Percentiles rank a stretch among this genome's conserved stretches.
Evolutionary conservation across 2,888 invertebrate genomes (phyloP).

Genomic region (Oxyteleia sp.): DNA sequence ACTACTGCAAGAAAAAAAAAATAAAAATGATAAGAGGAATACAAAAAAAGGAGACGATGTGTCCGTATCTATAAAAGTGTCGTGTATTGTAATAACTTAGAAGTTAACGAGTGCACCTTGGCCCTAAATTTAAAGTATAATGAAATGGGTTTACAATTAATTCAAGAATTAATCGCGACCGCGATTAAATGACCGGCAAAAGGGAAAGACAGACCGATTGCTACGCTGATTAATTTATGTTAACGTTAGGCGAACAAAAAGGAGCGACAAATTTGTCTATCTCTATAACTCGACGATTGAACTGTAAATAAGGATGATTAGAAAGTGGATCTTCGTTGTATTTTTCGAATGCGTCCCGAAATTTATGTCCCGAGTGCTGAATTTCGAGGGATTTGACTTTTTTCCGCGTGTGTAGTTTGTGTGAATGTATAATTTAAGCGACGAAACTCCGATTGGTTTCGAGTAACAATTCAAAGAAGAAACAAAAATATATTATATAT

Average conservation of each 20-base stretch:
- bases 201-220: neutral
- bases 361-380: conserved; percentile 53
- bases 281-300: conserved; percentile 43
- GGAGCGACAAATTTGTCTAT: conserved; percentile 21
- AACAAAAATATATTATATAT: conserved; percentile 49
- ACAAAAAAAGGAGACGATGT: conserved; percentile 39
- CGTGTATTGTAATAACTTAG: conserved; percentile 64
- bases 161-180: conserved; percentile 2
- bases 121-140: conserved; percentile 63
- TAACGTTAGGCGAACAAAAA: conserved; percentile 28
- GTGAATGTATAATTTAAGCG: conserved; percentile 64
- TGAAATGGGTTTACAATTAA: conserved; percentile 23
- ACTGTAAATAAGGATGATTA: conserved; percentile 47
- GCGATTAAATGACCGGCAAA: conserved; percentile 6
- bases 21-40: conserved; percentile 52
- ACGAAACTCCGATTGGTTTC: conserved; percentile 64
- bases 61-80: conserved; percentile 52
- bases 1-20: conserved; percentile 48
- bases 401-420: conserved; percentile 52
- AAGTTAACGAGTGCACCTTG: conserved; percentile 75
- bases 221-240: conserved; percentile 32
- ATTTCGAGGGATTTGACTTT: conserved; percentile 51
- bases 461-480: conserved; percentile 38
- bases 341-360: conserved; percentile 60
- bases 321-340: conserved; percentile 63